Conservation (phyloP, 2,888 invertebrate species). For the Acronicta alni region DNA sequence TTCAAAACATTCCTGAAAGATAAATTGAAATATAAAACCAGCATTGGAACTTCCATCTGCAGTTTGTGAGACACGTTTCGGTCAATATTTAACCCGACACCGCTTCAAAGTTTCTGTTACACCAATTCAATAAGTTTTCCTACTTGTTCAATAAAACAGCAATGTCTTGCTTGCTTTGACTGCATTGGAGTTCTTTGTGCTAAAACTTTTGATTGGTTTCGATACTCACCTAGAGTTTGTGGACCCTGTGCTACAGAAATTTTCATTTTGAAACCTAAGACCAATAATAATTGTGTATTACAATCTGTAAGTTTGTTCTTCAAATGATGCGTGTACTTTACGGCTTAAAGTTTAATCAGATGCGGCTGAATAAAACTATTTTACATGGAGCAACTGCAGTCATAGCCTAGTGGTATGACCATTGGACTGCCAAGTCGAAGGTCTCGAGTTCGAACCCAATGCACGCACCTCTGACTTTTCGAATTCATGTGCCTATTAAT, state of each 20-base stretch:
- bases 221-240: constrained; percentile 64
- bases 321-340: too few species aligned
- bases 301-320: too few species aligned
- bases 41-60: constrained; percentile 48
- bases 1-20: constrained; percentile 25
- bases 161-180: constrained; percentile 71
- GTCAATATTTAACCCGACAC: constrained; percentile 70
- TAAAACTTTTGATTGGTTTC: constrained; percentile 81
- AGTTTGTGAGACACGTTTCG: constrained; percentile 53
- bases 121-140: constrained; percentile 73
- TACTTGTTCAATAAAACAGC: constrained; percentile 76
- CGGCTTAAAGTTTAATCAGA: too few species aligned
- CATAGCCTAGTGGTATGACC: too few species aligned
- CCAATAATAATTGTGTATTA: neutral
- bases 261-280: neutral
- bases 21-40: constrained; percentile 44
- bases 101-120: constrained; percentile 69
- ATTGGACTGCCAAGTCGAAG: too few species aligned
- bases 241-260: constrained; percentile 7
- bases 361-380: too few species aligned
- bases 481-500: too few species aligned
- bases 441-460: too few species aligned
- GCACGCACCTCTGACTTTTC: too few species aligned
- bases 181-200: constrained; percentile 74
- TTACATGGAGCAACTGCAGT: too few species aligned